Evolutionary conservation across 2,888 invertebrate species (phyloP), one percentile per base, ranked within the genome.

Genomic region (Drosophila atripex): DNA sequence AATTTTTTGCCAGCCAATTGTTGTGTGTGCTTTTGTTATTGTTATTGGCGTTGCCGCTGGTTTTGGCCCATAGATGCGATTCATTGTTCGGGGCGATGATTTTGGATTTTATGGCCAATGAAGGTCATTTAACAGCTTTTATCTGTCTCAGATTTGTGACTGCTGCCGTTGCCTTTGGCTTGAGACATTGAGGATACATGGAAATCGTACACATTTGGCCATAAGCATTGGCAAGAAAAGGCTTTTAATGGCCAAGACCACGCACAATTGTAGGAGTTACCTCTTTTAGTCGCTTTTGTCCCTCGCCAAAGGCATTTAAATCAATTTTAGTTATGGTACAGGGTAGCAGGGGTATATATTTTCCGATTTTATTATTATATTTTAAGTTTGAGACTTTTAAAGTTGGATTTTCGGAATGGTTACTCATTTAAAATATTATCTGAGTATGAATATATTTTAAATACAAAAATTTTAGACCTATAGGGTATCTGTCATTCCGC

Each of bases 91-190:
- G 72, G 55, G 60, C 61, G 45, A 51, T 61, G 60, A 61, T 55
- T 70, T 66, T 55, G 77, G 76, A 73, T 78, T 79, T 86, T 86
- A 86, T 87, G 70, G 78, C 86, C 83, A 77, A 76, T 79, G 85
- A 86, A 86, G 85, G 85, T 78, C 78, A 77, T 76, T 77, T 82
- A 41, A 61, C 53, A 63, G 72, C 66, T 78, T 84, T 75, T 85
- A 74, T 79, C 64, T 80, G 50, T 58, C 71, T 72, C 47, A 65
- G 57, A 70, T 39, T 50, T 69, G 14, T 53, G 41, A 49, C 45
- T 52, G 69, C 59, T 58, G 58, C 18, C 43, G 30, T 32, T 63
- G 54, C 61, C 55, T 72, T 77, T 75, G 61, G 47, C 73, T 39
- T 52, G 75, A 35, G 51, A 45, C 43, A 56, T 77, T 64, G 52